Percentiles rank a stretch among this genome's conserved stretches.
Evolutionary conservation across 2,797 vertebrate genomes (phyloP).

Genomic region (Furcifer pardalis): DNA sequence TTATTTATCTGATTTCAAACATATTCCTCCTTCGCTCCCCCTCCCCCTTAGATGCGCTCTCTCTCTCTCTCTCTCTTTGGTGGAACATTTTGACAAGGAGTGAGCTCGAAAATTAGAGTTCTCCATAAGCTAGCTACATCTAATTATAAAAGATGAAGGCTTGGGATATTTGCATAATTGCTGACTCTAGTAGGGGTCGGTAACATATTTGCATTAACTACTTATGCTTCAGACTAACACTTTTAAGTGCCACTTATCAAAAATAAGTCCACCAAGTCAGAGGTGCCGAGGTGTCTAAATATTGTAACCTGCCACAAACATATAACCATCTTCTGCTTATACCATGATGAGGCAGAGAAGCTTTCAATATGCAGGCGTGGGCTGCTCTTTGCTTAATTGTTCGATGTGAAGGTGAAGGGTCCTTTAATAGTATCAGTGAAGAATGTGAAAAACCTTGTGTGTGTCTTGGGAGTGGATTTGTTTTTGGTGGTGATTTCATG

Average conservation of each 20-base stretch:
- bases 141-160: conserved; percentile 84
- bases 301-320: conserved; percentile 74
- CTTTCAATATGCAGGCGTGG: conserved; percentile 69
- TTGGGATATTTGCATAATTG: conserved; percentile 84
- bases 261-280: conserved; percentile 80
- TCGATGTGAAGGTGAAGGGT: conserved; percentile 62
- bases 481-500: conserved; percentile 45
- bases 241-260: conserved; percentile 82
- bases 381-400: conserved; percentile 68
- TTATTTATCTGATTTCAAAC: conserved; percentile 67
- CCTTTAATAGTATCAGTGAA: conserved; percentile 63
- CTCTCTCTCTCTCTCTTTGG: conserved; percentile 25
- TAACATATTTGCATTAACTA: conserved; percentile 86
- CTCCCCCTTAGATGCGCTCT: background rate
- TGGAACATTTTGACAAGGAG: conserved; percentile 64
- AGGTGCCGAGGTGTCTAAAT: conserved; percentile 78
- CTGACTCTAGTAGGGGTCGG: conserved; percentile 79
- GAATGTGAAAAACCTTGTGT: conserved; percentile 58
- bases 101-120: conserved; percentile 66
- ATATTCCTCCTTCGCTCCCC: conserved; percentile 37
- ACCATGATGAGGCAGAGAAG: conserved; percentile 52
- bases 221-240: conserved; percentile 81
- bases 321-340: conserved; percentile 66
- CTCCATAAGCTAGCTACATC: conserved; percentile 73
- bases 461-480: conserved; percentile 52